These are phyloP conservation scores for Tetraodon nigroviridis DNA, from an alignment of 2,113 vertebrate genomes.

Conservation along the genomic window DNA sequence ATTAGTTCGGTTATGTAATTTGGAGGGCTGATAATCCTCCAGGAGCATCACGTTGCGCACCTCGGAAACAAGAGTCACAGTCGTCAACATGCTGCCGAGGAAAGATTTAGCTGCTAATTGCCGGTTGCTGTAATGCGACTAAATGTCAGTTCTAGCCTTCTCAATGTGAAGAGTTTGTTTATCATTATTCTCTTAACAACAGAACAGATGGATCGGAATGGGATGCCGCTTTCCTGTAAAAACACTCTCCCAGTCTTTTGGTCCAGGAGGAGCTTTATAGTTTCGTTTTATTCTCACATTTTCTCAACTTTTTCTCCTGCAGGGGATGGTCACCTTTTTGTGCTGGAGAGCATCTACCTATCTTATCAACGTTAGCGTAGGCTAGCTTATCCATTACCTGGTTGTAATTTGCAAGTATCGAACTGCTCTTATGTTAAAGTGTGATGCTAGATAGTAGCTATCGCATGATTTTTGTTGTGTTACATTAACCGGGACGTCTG, in stretches of 20 bases:
- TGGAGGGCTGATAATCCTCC: slow-evolving; percentile 75
- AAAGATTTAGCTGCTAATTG: slow-evolving; percentile 70
- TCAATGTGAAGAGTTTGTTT: slow-evolving; percentile 20
- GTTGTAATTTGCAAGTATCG: too few relatives aligned
- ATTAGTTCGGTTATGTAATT: slow-evolving; percentile 80
- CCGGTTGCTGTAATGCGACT: slow-evolving; percentile 53
- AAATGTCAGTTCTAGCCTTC: slow-evolving; percentile 48
- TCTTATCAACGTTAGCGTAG: too few relatives aligned
- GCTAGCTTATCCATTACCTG: too few relatives aligned
- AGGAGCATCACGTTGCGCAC: slow-evolving; percentile 69
- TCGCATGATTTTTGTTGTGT: neutral
- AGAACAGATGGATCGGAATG: too few relatives aligned
- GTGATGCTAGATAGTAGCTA: neutral
- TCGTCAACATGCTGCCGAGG: slow-evolving; percentile 67
- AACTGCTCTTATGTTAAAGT: too few relatives aligned
- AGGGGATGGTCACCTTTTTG: too few relatives aligned
- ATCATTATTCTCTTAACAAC: neutral
- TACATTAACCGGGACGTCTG: neutral
- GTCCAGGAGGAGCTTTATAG: neutral
- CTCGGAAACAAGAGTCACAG: slow-evolving; percentile 69
- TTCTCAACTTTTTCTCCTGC: neutral
- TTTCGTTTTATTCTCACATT: too few relatives aligned
- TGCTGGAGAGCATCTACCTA: too few relatives aligned
- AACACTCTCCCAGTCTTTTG: neutral
- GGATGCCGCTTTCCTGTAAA: too few relatives aligned